A percentile compares a stretch with the other conserved stretches of the same genome.
phyloP scores from a whole-genome alignment of 1,140 invertebrate species.

The Periplaneta americana region DNA sequence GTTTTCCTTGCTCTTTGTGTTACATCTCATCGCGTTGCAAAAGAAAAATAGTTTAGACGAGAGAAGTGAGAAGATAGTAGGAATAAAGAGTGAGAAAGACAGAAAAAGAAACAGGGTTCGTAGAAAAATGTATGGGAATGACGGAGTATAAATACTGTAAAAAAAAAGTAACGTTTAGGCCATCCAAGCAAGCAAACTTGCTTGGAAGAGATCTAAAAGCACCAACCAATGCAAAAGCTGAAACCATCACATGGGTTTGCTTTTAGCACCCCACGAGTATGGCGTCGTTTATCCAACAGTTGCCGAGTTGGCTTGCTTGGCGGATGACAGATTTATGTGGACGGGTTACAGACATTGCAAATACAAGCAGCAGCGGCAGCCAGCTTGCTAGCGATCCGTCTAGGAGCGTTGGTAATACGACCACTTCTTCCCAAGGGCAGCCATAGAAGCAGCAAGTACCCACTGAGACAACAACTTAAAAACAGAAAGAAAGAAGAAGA shows the following conservation, averaged over 20 bases:
- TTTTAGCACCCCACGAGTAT: constrained; percentile 24
- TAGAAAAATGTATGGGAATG: neutral
- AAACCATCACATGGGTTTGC: constrained; percentile 33
- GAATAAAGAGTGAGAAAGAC: neutral
- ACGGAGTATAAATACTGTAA: constrained; percentile 4
- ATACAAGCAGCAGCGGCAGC: constrained; percentile 14
- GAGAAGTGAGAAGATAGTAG: neutral
- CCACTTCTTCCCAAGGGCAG: constrained; percentile 4
- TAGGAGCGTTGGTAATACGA: neutral
- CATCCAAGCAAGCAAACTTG: neutral
- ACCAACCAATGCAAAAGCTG: neutral
- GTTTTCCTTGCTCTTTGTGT: neutral
- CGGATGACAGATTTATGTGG: constrained; percentile 38
- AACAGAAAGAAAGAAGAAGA: too few relatives aligned
- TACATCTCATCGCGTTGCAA: neutral
- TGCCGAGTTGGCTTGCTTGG: neutral
- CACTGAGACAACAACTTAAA: neutral
- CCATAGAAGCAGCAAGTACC: neutral
- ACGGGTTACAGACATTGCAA: constrained; percentile 33
- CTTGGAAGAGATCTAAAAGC: neutral
- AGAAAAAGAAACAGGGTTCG: neutral
- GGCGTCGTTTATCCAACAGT: neutral
- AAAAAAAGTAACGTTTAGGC: neutral
- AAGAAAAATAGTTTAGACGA: neutral
- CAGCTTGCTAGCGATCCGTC: neutral